Base-by-base conservation (phyloP, 2,888 invertebrate species). In the Tipula lateralis region DNA sequence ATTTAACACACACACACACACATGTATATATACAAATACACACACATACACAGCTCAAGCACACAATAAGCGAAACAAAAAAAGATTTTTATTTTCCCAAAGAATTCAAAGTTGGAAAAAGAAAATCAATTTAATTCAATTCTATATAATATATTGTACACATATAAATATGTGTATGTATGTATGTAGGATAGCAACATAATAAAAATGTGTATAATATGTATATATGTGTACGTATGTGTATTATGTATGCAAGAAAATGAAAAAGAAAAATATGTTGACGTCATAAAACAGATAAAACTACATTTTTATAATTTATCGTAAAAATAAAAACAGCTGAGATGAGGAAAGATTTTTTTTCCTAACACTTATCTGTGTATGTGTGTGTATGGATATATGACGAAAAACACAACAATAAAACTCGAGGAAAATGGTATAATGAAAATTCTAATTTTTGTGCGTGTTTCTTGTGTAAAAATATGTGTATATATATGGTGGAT, bases 281-380 rank as follows among this genome's bases (percentile, higher is more conserved):
- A 66, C 66, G 66, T 66, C 66, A 66, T 66, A 66, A 66, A 66
- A 66, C 66, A 66, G 66, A 66, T 66, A 66, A 66, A 66, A 66
- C 66, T 66, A 66, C 66, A 66, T 24, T 66, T 66, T 66, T 66
- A 19, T 66, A 66, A 66, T 66, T 66, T 66, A 66, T 66, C 66
- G 66, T 24, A 66, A 66, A 66, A 66, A 24, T 66, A 19, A 66
- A 66, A 66, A 66, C 66, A 66, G 66, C 66, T 66, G 66, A 66
- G 66, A 66, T 66, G 66, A 66, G 66, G 24, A 66, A 24, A 66
- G 2, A 66, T 13, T 66, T 66, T 24, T 24, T 19, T 24, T 24
- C 9, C 12, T 12, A 7, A 1, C 19, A 24, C 9, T 66, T 24
- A 66, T 66, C 66, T 66, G 24, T 9, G 19, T 44, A 16, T 44